phyloP scores from a whole-genome alignment of 2,888 invertebrate species.

The Anticlea derivata region DNA sequence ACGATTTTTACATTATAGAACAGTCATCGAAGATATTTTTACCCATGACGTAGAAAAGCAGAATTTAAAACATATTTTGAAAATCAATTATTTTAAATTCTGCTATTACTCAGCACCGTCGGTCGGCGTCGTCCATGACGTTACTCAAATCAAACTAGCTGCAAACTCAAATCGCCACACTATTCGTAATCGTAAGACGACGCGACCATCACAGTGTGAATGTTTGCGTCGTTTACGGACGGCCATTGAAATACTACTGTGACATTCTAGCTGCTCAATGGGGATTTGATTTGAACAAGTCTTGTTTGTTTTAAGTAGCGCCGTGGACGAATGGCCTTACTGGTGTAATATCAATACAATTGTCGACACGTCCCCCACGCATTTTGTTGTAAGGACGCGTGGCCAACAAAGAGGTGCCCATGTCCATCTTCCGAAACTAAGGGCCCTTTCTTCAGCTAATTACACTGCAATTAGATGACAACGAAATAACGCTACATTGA shows the following conservation, averaged over 20 bases:
- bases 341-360: slow-evolving; percentile 15
- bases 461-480: slow-evolving; percentile 59
- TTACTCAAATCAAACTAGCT: too few species aligned
- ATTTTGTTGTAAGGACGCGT: slow-evolving; percentile 49
- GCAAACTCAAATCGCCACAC: too few species aligned
- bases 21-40: neutral
- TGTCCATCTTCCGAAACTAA: slow-evolving; percentile 41
- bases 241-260: too few species aligned
- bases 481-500: slow-evolving; percentile 60
- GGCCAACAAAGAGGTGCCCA: slow-evolving; percentile 43
- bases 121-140: too few species aligned
- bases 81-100: neutral
- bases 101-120: too few species aligned
- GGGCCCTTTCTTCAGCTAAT: slow-evolving; percentile 54
- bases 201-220: too few species aligned
- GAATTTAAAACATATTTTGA: neutral
- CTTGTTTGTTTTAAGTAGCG: too few species aligned
- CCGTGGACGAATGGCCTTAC: too few species aligned
- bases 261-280: too few species aligned
- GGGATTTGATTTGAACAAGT: too few species aligned
- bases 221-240: too few species aligned
- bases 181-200: too few species aligned
- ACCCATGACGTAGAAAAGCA: neutral
- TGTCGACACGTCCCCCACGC: slow-evolving; percentile 34
- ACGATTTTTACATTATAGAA: slow-evolving; percentile 11